Conservation (phyloP, 1,140 invertebrate genomes). For the Anoplophora glabripennis region DNA sequence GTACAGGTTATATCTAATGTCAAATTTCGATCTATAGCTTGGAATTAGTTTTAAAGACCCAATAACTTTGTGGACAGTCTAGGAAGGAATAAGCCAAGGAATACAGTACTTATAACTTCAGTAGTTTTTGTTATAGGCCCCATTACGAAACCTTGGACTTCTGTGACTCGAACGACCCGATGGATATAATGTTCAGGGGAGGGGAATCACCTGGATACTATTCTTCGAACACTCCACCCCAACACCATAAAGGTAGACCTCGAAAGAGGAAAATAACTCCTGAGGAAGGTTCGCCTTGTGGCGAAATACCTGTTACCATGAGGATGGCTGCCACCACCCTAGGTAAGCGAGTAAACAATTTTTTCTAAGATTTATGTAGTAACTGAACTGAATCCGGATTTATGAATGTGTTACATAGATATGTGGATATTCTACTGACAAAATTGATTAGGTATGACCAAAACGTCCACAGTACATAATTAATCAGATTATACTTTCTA, state of each 20-base stretch:
- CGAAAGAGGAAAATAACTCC: constrained; percentile 69
- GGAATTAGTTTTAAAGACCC: no score
- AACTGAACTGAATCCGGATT: no score
- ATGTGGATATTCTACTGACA: no score
- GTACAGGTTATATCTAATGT: no score
- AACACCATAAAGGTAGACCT: constrained; percentile 75
- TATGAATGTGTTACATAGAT: no score
- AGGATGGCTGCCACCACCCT: constrained; percentile 66
- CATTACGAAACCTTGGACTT: constrained; percentile 65
- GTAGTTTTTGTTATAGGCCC: constrained; percentile 51
- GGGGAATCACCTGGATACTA: constrained; percentile 60
- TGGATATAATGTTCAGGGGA: constrained; percentile 51
- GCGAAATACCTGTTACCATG: constrained; percentile 66
- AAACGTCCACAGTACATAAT: no score
- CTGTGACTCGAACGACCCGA: constrained; percentile 42
- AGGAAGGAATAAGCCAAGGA: no score
- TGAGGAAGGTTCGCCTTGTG: constrained; percentile 50
- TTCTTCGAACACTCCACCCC: constrained; percentile 56
- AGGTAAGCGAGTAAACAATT: constrained; percentile 53
- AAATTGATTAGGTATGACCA: no score
- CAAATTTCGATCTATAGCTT: no score
- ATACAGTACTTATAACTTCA: background rate
- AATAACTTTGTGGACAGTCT: no score
- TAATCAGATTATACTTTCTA: no score
- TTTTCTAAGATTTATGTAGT: no score